phyloP scores from a whole-genome alignment of 2,113 vertebrate species.

The Pachypanchax playfairii region DNA sequence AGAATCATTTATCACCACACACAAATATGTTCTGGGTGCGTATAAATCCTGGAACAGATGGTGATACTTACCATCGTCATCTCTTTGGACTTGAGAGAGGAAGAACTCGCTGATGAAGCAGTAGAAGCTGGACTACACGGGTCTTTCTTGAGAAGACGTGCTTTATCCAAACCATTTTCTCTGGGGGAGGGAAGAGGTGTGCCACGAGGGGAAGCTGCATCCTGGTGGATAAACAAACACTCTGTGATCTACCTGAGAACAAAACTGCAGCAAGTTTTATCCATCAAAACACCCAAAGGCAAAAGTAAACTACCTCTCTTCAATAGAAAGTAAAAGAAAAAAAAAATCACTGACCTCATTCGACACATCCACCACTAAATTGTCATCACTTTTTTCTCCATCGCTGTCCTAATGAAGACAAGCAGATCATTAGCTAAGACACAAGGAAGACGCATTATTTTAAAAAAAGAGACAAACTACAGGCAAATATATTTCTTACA shows the following conservation, averaged over 20 bases:
- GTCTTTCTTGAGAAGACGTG: slow-evolving; percentile 90
- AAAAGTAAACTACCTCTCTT: too few relatives aligned
- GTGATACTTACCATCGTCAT: slow-evolving; percentile 67
- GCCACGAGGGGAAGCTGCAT: slow-evolving; percentile 88
- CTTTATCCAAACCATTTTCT: slow-evolving; percentile 93
- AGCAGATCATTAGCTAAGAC: slow-evolving; percentile 19
- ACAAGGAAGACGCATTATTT: background rate
- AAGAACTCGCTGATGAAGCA: slow-evolving; percentile 94
- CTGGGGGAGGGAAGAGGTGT: slow-evolving; percentile 93
- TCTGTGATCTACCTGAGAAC: slow-evolving; percentile 3
- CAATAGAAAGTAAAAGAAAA: too few relatives aligned
- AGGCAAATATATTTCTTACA: slow-evolving; percentile 54
- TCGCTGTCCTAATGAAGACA: slow-evolving; percentile 88
- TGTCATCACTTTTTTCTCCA: slow-evolving; percentile 95
- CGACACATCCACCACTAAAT: slow-evolving; percentile 94
- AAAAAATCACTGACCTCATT: slow-evolving; percentile 89
- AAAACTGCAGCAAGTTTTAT: slow-evolving; percentile 6
- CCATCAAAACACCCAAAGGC: too few relatives aligned
- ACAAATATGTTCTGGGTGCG: background rate
- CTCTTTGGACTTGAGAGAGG: slow-evolving; percentile 93
- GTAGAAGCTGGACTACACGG: slow-evolving; percentile 93
- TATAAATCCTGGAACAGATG: background rate
- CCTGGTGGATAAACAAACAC: slow-evolving; percentile 70
- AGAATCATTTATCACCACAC: background rate
- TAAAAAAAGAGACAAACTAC: background rate